Percentiles rank a stretch among this genome's conserved stretches.
phyloP scores from a whole-genome alignment of 92 coral and sea anemone genomes.

The Porites divaricata region DNA sequence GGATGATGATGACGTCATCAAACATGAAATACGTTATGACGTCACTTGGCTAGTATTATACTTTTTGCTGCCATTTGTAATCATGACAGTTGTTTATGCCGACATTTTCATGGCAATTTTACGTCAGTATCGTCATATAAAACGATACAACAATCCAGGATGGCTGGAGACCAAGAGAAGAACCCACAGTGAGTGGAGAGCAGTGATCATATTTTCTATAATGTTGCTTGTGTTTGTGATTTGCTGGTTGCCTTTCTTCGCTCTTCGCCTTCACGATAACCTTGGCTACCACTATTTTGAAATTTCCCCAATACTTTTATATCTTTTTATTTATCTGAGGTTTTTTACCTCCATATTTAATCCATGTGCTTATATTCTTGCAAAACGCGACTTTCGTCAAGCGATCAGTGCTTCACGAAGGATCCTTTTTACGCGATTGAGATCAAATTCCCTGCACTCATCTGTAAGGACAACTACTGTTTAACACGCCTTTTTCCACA shows the following conservation, averaged over 20 bases:
- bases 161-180: slow-evolving; percentile 49
- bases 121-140: slow-evolving; percentile 64
- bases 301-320: slow-evolving; percentile 30
- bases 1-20: slow-evolving; percentile 41
- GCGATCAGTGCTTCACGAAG: slow-evolving; percentile 42
- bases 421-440: neutral
- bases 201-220: slow-evolving; percentile 55
- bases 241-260: slow-evolving; percentile 68
- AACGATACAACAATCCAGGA: slow-evolving; percentile 62
- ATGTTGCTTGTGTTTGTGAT: slow-evolving; percentile 51
- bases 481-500: neutral
- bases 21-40: slow-evolving; percentile 64
- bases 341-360: slow-evolving; percentile 76
- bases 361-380: slow-evolving; percentile 76
- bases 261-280: slow-evolving; percentile 56
- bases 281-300: slow-evolving; percentile 35
- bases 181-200: slow-evolving; percentile 69
- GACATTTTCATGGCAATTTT: slow-evolving; percentile 60
- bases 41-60: slow-evolving; percentile 44
- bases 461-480: slow-evolving; percentile 45
- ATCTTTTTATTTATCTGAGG: slow-evolving; percentile 45
- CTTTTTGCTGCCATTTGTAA: slow-evolving; percentile 50
- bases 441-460: slow-evolving; percentile 26
- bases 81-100: slow-evolving; percentile 55
- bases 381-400: slow-evolving; percentile 79